These are phyloP conservation scores for Oreonectes daqikongensis DNA, from an alignment of 2,797 vertebrate species.

Conservation along the genomic window DNA sequence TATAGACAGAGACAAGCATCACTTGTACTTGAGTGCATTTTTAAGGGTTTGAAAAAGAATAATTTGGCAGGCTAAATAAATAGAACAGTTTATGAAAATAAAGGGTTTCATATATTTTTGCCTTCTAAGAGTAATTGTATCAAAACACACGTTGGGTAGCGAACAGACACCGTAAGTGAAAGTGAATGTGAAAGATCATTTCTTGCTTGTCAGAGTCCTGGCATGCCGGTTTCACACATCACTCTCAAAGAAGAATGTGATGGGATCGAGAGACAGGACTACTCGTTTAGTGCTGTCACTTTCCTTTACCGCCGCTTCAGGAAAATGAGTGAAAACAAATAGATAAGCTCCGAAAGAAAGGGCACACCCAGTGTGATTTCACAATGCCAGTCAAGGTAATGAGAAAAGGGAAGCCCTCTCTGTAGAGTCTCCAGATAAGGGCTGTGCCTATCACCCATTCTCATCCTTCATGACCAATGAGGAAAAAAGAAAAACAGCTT, in stretches of 20 bases:
- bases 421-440: conserved; percentile 37
- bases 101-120: conserved; percentile 28
- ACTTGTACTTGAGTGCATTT: neutral
- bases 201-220: conserved; percentile 71
- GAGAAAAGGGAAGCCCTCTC: conserved; percentile 55
- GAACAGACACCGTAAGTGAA: conserved; percentile 48
- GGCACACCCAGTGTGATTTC: conserved; percentile 57
- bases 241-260: conserved; percentile 64
- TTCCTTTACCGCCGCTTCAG: conserved; percentile 61
- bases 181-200: conserved; percentile 72
- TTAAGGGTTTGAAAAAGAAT: neutral
- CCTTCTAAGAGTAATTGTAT: conserved; percentile 44
- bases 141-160: conserved; percentile 43
- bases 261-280: conserved; percentile 63
- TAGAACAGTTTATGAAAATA: conserved; percentile 13
- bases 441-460: conserved; percentile 33
- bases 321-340: conserved; percentile 61
- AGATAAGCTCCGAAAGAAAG: conserved; percentile 56
- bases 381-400: conserved; percentile 58
- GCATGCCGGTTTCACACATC: conserved; percentile 68
- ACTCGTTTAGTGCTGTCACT: conserved; percentile 72
- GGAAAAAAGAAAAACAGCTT: conserved; percentile 11
- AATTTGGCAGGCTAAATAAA: neutral
- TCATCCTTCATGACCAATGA: conserved; percentile 19
- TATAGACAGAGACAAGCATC: neutral